phyloP scores from a whole-genome alignment of 2,888 invertebrate species.

The Sinotaia quadrata region DNA sequence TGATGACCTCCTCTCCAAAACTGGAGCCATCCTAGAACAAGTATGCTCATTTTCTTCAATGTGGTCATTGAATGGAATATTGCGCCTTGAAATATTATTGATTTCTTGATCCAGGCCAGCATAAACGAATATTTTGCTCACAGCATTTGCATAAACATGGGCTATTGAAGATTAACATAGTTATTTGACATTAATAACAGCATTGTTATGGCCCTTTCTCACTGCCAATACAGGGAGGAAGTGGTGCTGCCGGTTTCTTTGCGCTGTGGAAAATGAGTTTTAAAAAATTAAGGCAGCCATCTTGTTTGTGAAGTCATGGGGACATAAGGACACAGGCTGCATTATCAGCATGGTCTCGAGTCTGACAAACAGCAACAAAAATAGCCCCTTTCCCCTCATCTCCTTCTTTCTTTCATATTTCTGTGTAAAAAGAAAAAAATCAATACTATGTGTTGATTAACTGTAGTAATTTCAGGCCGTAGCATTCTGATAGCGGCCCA shows the following conservation, averaged over 20 bases:
- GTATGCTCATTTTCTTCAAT: conserved; percentile 32
- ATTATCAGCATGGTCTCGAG: background rate
- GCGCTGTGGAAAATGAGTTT: conserved; percentile 36
- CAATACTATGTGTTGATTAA: conserved; percentile 36
- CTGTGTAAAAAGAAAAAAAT: background rate
- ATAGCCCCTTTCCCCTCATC: conserved; percentile 2
- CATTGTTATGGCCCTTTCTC: conserved; percentile 38
- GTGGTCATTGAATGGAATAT: conserved; percentile 34
- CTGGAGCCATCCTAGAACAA: conserved; percentile 26
- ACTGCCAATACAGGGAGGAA: conserved; percentile 12
- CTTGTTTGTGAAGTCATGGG: conserved; percentile 20
- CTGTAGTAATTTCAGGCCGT: conserved; percentile 25
- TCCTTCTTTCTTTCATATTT: background rate
- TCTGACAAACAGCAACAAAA: conserved; percentile 30
- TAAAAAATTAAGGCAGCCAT: conserved; percentile 35
- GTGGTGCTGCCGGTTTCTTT: conserved; percentile 3
- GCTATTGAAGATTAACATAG: conserved; percentile 46
- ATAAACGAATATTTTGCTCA: conserved; percentile 43
- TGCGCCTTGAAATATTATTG: conserved; percentile 46
- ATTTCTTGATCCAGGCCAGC: conserved; percentile 35
- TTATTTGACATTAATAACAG: conserved; percentile 46
- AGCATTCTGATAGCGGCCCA: conserved; percentile 20
- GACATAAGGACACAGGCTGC: background rate
- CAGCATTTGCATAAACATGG: conserved; percentile 51
- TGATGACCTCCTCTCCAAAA: too few species aligned